A percentile compares a stretch with the other conserved stretches of the same genome.
Evolutionary conservation across 2,797 vertebrate genomes (phyloP).

Genomic region (Periparus ater): DNA sequence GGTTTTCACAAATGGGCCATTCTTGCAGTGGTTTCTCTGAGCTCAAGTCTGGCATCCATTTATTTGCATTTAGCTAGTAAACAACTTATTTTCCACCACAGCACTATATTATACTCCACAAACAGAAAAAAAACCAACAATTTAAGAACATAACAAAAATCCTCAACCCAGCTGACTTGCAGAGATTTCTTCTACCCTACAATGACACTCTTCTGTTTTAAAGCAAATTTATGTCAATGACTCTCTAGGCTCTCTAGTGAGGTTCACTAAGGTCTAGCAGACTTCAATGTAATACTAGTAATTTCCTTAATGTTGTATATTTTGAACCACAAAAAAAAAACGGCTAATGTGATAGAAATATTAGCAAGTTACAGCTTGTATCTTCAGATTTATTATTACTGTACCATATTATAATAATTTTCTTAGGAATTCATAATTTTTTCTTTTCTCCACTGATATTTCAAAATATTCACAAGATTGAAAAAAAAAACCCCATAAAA

Average conservation of each 20-base stretch:
- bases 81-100: neutral
- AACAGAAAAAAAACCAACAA: rapidly evolving
- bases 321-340: neutral
- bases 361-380: neutral
- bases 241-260: neutral
- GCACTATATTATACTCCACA: neutral
- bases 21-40: neutral
- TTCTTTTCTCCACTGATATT: neutral
- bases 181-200: neutral
- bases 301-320: neutral
- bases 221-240: neutral
- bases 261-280: neutral
- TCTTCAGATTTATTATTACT: neutral
- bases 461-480: neutral
- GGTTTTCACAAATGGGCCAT: neutral
- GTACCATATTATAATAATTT: neutral
- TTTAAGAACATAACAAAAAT: neutral
- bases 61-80: neutral
- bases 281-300: neutral
- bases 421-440: neutral
- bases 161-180: neutral
- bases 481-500: neutral
- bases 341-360: neutral
- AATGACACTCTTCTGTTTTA: neutral
- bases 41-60: neutral